These are phyloP conservation scores for Forficula auricularia DNA, from an alignment of 1,140 invertebrate species.

Conservation along the genomic window DNA sequence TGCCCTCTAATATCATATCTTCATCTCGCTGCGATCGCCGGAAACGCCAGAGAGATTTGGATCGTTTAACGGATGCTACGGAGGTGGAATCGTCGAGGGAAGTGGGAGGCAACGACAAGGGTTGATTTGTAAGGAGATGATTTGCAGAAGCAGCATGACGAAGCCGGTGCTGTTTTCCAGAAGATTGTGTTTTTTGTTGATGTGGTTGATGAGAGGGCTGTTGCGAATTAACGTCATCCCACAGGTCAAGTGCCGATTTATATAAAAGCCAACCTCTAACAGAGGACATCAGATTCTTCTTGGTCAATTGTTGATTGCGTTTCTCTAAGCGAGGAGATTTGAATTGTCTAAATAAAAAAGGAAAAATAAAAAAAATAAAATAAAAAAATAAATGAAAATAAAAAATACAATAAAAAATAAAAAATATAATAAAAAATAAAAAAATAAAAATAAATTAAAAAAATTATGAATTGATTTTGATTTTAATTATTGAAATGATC, in stretches of 20 bases:
- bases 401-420: constrained; percentile 15
- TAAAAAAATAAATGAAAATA: constrained; percentile 15
- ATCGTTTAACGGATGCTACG: constrained; percentile 44
- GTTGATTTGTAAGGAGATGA: too few species aligned
- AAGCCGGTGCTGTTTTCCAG: too few species aligned
- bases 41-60: constrained; percentile 67
- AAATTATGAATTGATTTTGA: too few species aligned
- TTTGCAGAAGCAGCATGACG: too few species aligned
- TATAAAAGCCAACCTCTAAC: constrained; percentile 33
- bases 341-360: constrained; percentile 10
- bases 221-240: constrained; percentile 24
- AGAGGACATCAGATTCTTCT: constrained; percentile 20
- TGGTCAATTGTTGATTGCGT: constrained; percentile 9
- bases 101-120: too few species aligned
- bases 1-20: constrained; percentile 47
- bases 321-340: background rate
- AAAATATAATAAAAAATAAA: constrained; percentile 17
- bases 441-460: constrained; percentile 8
- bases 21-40: constrained; percentile 42
- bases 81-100: too few species aligned
- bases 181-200: too few species aligned
- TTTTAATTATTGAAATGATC: too few species aligned
- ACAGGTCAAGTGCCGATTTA: constrained; percentile 29
- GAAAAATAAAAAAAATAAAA: constrained; percentile 12
- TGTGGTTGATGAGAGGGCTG: constrained; percentile 6